Evolutionary conservation across 2,113 vertebrate genomes (phyloP), one percentile per base, ranked within the genome.

Genomic region (Empidonax alnorum): DNA sequence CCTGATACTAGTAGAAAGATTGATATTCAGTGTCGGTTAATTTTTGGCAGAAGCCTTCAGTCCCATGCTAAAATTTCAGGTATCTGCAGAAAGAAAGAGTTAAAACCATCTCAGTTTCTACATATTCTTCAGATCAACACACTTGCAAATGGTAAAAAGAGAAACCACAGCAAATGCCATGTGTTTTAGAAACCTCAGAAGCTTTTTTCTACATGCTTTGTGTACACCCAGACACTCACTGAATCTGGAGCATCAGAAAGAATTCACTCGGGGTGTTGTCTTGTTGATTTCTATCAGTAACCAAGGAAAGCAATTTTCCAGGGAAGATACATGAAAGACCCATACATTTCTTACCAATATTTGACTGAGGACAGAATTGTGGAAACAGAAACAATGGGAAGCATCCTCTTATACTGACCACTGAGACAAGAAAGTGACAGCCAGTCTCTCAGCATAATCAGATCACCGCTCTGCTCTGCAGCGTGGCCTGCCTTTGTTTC

Each of bases 401-500:
- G 23, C 21, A 39, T 39, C 41, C 30, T 9, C 37, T 72, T 83
- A 19, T 10, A 11, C 10, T n/a, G 37, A 78, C 16, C 9, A 73
- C 39, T 7, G 47, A 65, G n/a, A 10, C 44, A 71, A 90, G 67
- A 79, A 56, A 49, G 50, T 39, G 25, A 28, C 9, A 6, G 50
- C 15, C 53, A 37, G 21, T 28, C 13, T 39, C 50, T 67, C 46
- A 31, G 31, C 75, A 78, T 63, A 87, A 89, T 46, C 53, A 81
- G 76, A 88, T 67, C 46, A 50, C 66, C 68, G 31, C 16, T 13
- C n/a, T 80, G n/a, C 46, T 78, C 61, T 83, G 52, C 52, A 39
- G 56, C 8, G 25, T 31, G 49, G 25, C 28, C 86, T 84, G 83
- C 44, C 80, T 96, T 97, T 94, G 93, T 92, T 86, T 84, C 58